These are phyloP conservation scores for Eristalinus aeneus DNA, from an alignment of 2,888 invertebrate species.

Conservation along the genomic window DNA sequence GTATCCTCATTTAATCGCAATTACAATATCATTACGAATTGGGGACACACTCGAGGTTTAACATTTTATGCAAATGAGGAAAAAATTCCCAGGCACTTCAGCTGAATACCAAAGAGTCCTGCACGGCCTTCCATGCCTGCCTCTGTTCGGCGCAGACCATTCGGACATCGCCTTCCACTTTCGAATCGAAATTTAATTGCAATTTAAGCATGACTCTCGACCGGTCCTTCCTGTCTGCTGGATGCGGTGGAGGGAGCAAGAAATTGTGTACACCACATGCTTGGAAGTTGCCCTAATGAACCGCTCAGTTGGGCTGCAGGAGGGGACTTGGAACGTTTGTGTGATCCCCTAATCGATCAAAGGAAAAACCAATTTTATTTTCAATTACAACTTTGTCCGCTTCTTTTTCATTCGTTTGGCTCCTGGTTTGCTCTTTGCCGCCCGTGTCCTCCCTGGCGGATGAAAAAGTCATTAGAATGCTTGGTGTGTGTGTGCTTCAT, in stretches of 20 bases:
- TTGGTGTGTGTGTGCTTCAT: constrained; percentile 15
- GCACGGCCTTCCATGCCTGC: constrained; percentile 16
- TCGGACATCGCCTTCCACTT: constrained; percentile 10
- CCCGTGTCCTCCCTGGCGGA: constrained; percentile 19
- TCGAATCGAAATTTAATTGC: constrained; percentile 66
- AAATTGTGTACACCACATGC: constrained; percentile 19
- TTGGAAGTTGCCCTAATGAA: constrained; percentile 44
- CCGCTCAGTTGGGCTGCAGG: constrained; percentile 4
- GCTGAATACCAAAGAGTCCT: constrained; percentile 35
- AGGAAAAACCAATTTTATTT: constrained; percentile 60
- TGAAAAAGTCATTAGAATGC: constrained; percentile 45
- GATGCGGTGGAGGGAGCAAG: not conserved
- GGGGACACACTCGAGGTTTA: constrained; percentile 27
- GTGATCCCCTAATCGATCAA: constrained; percentile 55
- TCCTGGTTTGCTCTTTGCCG: constrained; percentile 9
- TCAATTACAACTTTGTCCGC: constrained; percentile 59
- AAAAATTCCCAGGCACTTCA: constrained; percentile 45
- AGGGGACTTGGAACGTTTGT: constrained; percentile 22
- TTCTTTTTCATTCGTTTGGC: not conserved
- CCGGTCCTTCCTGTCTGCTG: constrained; percentile 4
- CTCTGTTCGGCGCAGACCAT: not conserved
- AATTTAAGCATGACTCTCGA: constrained; percentile 59
- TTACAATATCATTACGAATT: constrained; percentile 55
- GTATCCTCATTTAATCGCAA: constrained; percentile 52
- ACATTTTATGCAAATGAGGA: constrained; percentile 37